Conservation (phyloP, 2,888 invertebrate species). For the Tryphoninae sp. region DNA sequence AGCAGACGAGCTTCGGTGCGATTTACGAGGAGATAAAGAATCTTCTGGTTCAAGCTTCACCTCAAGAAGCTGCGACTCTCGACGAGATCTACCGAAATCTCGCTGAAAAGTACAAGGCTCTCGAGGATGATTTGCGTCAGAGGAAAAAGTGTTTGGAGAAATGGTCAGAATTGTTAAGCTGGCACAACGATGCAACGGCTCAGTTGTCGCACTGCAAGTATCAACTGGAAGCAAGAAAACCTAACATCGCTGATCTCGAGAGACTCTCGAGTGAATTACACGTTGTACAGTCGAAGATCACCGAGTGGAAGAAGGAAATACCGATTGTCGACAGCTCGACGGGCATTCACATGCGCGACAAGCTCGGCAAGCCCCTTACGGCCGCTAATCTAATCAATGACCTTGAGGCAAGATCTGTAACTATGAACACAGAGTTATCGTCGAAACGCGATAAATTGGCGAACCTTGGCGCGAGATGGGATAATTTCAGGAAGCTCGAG, state of each 20-base stretch:
- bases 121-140: conserved; percentile 88
- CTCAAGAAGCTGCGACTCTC: conserved; percentile 88
- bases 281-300: conserved; percentile 86
- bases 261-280: conserved; percentile 87
- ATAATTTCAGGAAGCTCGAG: conserved; percentile 89
- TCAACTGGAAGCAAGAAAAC: conserved; percentile 89
- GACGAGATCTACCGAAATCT: conserved; percentile 90
- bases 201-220: conserved; percentile 91
- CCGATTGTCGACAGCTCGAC: conserved; percentile 87
- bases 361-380: conserved; percentile 87
- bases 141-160: conserved; percentile 90
- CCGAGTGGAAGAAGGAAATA: conserved; percentile 88
- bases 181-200: conserved; percentile 90
- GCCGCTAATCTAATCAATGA: conserved; percentile 88
- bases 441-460: conserved; percentile 87
- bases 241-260: conserved; percentile 87
- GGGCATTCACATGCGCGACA: conserved; percentile 87
- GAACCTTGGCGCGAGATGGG: conserved; percentile 89
- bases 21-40: conserved; percentile 93
- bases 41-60: conserved; percentile 87
- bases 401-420: conserved; percentile 87
- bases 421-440: conserved; percentile 86
- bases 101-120: conserved; percentile 89
- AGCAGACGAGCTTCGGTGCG: conserved; percentile 88
- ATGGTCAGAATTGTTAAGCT: conserved; percentile 91